These are phyloP conservation scores for Eleutherodactylus coqui DNA, from an alignment of 2,797 vertebrate genomes.

Conservation along the genomic window DNA sequence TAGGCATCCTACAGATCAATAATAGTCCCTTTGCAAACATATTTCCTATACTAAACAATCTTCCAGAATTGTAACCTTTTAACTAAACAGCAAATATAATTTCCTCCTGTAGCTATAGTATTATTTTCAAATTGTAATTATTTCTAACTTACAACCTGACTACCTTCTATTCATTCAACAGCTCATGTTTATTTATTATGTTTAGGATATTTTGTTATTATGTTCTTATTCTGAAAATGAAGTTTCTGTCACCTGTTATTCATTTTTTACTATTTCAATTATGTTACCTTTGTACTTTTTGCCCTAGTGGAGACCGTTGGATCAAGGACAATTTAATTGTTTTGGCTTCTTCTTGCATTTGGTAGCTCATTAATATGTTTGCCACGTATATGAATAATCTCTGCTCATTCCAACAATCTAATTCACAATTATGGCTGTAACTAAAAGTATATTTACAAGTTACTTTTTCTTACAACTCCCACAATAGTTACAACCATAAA, in stretches of 20 bases:
- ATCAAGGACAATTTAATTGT: neutral
- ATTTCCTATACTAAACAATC: neutral
- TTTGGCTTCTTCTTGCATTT: too few species aligned
- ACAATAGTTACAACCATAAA: too few species aligned
- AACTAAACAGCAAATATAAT: neutral
- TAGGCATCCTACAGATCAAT: neutral
- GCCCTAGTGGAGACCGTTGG: neutral
- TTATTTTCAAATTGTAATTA: neutral
- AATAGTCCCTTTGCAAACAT: neutral
- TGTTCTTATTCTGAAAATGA: neutral
- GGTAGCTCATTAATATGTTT: too few species aligned
- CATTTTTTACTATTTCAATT: neutral
- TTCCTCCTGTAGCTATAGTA: neutral
- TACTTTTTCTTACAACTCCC: too few species aligned
- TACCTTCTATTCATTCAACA: neutral
- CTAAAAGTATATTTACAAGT: too few species aligned
- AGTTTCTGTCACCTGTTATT: neutral
- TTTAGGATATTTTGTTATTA: neutral
- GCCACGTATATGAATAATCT: too few species aligned
- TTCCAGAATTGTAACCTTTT: neutral
- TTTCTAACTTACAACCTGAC: neutral
- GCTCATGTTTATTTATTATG: neutral
- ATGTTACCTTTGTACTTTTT: neutral
- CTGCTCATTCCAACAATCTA: too few species aligned
- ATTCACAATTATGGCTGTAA: too few species aligned